A percentile compares a stretch with the other conserved stretches of the same genome.
These are phyloP conservation scores for Hippoglossus stenolepis DNA, from an alignment of 2,113 vertebrate genomes.

Conservation along the genomic window DNA sequence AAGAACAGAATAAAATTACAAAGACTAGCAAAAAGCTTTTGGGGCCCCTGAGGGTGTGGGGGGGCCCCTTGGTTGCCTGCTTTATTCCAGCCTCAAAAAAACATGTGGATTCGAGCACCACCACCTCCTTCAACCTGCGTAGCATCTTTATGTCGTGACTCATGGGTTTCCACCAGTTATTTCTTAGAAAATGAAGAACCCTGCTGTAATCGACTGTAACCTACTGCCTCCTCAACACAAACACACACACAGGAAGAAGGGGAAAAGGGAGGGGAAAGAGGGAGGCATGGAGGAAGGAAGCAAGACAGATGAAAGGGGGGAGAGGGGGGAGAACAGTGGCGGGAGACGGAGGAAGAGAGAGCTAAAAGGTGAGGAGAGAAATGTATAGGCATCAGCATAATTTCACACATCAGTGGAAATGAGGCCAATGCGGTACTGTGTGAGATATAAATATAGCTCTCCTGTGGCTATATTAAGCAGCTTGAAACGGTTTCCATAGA, in stretches of 20 bases:
- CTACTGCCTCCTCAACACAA: constrained; percentile 4
- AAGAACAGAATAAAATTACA: too few species aligned
- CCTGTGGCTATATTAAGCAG: constrained; percentile 47
- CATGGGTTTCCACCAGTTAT: constrained; percentile 64
- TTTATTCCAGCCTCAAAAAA: too few species aligned
- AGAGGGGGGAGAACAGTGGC: neutral
- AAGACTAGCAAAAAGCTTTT: too few species aligned
- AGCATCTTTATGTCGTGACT: constrained; percentile 52
- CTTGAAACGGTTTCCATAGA: constrained; percentile 23
- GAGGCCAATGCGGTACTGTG: constrained; percentile 65
- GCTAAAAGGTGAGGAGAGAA: constrained; percentile 56
- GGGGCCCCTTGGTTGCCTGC: too few species aligned
- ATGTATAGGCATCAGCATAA: constrained; percentile 68
- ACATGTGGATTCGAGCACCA: neutral
- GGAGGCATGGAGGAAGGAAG: constrained; percentile 6
- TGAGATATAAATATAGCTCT: constrained; percentile 68
- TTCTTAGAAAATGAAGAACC: constrained; percentile 38
- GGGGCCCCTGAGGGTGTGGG: too few species aligned
- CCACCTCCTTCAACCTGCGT: neutral
- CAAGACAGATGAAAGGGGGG: constrained; percentile 22
- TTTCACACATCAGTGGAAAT: constrained; percentile 69
- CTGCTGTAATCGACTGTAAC: constrained; percentile 38
- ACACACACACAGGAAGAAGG: neutral
- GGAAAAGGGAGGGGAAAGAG: neutral
- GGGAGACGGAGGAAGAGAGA: neutral